Evolutionary conservation across 2,888 invertebrate genomes (phyloP).

Genomic region (Drosophila dives): DNA sequence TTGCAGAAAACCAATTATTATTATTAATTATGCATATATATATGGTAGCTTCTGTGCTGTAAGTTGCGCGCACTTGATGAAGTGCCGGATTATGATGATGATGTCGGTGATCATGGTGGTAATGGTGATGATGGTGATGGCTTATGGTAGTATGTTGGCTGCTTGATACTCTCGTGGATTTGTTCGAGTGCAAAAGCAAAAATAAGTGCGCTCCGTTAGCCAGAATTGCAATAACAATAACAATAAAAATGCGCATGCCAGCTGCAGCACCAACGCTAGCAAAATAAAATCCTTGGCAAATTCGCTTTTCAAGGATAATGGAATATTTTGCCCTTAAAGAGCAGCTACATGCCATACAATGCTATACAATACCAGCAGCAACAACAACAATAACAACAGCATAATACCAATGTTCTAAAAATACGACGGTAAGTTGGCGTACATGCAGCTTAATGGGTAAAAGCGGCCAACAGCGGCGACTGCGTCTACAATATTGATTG

Average conservation of each 20-base stretch:
- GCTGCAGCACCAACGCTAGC: slow-evolving; percentile 23
- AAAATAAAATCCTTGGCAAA: slow-evolving; percentile 70
- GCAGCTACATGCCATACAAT: slow-evolving; percentile 65
- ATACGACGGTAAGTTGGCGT: slow-evolving; percentile 76
- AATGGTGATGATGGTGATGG: neutral
- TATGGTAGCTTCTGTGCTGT: slow-evolving; percentile 16
- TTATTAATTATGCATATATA: slow-evolving; percentile 57
- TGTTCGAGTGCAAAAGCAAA: slow-evolving; percentile 65
- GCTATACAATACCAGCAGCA: slow-evolving; percentile 29
- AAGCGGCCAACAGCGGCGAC: slow-evolving; percentile 75
- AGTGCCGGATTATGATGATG: slow-evolving; percentile 24
- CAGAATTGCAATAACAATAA: slow-evolving; percentile 51
- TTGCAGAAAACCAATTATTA: slow-evolving; percentile 45
- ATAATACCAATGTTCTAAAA: slow-evolving; percentile 73
- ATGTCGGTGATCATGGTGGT: slow-evolving; percentile 4
- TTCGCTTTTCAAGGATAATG: slow-evolving; percentile 81
- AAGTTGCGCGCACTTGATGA: slow-evolving; percentile 16
- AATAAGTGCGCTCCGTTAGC: slow-evolving; percentile 64
- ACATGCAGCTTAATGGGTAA: slow-evolving; percentile 79
- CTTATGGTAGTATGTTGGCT: slow-evolving; percentile 1
- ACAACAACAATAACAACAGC: slow-evolving; percentile 23
- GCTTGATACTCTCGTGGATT: slow-evolving; percentile 56
- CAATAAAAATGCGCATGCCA: slow-evolving; percentile 47
- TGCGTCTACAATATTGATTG: slow-evolving; percentile 79
- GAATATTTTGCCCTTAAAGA: slow-evolving; percentile 72